Evolutionary conservation across 2,797 vertebrate species (phyloP).

Genomic region (Lemur catta): DNA sequence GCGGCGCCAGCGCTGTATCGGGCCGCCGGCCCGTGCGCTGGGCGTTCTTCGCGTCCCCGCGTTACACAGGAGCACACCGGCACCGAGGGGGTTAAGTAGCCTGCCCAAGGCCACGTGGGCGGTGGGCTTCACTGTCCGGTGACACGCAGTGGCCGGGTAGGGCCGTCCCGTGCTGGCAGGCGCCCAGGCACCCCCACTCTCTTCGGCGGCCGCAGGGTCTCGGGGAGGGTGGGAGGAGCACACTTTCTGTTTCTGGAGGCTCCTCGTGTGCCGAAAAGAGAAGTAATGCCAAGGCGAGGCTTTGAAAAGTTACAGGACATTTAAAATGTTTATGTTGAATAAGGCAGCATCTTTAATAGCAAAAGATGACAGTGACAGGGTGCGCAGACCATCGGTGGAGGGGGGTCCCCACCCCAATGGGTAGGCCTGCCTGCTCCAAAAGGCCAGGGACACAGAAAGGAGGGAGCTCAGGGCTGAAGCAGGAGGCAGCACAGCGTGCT

Average conservation of each 20-base stretch:
- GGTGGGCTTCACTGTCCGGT: background rate
- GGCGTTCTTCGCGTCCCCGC: too few species aligned
- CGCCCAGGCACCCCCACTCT: background rate
- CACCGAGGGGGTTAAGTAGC: background rate
- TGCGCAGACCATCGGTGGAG: background rate
- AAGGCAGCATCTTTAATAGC: background rate
- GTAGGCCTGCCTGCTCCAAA: background rate
- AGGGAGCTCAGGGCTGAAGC: too few species aligned
- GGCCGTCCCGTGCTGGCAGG: background rate
- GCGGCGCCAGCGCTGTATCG: accelerated
- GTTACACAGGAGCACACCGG: background rate
- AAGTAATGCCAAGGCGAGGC: background rate
- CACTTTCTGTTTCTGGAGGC: background rate
- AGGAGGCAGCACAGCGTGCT: background rate
- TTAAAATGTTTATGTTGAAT: background rate
- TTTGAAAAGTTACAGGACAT: background rate
- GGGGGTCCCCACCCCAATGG: accelerated
- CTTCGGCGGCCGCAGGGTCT: background rate
- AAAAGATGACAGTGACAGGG: background rate
- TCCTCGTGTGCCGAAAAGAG: accelerated
- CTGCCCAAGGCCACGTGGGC: background rate
- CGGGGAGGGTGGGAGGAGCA: too few species aligned
- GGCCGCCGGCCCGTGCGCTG: accelerated
- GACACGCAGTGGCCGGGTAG: accelerated
- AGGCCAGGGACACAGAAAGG: background rate